Percentiles rank a stretch among this genome's conserved stretches.
phyloP scores from a whole-genome alignment of 1,140 invertebrate species.

The Polypedilum vanderplanki region DNA sequence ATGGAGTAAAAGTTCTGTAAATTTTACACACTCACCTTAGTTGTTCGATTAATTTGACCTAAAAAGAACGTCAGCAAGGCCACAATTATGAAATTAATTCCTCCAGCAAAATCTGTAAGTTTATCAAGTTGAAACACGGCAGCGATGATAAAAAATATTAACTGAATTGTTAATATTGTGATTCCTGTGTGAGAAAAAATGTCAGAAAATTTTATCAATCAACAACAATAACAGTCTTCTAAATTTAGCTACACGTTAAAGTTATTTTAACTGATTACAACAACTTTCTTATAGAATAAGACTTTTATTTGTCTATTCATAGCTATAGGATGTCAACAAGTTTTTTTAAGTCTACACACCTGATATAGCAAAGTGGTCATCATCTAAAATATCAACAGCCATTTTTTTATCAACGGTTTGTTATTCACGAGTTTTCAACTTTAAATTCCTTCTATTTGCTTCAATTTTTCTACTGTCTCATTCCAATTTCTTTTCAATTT shows the following conservation, averaged over 20 bases:
- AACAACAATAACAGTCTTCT: too few species aligned
- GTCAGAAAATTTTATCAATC: too few species aligned
- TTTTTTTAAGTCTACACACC: conserved; percentile 44
- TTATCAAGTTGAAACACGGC: conserved; percentile 82
- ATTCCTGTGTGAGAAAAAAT: conserved; percentile 44
- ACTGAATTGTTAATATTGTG: conserved; percentile 77
- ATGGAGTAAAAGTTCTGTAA: conserved; percentile 34
- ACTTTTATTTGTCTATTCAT: too few species aligned
- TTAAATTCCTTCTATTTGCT: not conserved
- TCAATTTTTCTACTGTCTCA: not conserved
- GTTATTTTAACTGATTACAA: too few species aligned
- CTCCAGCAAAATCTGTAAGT: conserved; percentile 85
- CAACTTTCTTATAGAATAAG: too few species aligned
- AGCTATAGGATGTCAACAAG: too few species aligned
- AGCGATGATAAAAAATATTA: conserved; percentile 80
- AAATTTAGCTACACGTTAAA: too few species aligned
- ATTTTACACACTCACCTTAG: conserved; percentile 50
- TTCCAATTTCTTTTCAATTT: not conserved
- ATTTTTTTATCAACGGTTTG: conserved; percentile 38
- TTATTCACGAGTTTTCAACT: not conserved
- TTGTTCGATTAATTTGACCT: conserved; percentile 59
- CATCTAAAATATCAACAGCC: conserved; percentile 67
- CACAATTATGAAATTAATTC: conserved; percentile 83
- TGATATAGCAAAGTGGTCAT: conserved; percentile 79
- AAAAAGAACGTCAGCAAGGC: conserved; percentile 80